Percentiles rank a stretch among this genome's conserved stretches.
phyloP scores from a whole-genome alignment of 2,113 vertebrate species.

The Halcyon senegalensis region DNA sequence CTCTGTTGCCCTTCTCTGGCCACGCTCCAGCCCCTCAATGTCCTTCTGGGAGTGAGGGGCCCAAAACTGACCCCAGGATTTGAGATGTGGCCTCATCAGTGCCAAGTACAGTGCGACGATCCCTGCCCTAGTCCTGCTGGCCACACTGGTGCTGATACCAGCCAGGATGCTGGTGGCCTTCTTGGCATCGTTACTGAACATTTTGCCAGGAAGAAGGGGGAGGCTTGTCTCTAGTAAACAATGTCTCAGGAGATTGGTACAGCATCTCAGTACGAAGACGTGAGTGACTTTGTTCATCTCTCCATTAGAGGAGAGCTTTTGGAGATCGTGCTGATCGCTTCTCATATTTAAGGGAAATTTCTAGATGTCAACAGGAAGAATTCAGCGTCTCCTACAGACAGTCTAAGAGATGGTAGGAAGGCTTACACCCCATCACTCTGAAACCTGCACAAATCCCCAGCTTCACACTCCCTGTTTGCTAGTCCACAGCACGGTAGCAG shows the following conservation, averaged over 20 bases:
- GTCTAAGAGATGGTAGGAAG: not conserved
- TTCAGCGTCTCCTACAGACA: not conserved
- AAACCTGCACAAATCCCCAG: not conserved
- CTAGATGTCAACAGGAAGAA: not conserved
- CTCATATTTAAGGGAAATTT: not conserved
- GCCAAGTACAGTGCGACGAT: not conserved
- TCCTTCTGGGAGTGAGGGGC: not conserved
- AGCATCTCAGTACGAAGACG: rapidly evolving
- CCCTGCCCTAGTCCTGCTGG: not conserved
- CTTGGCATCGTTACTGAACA: not conserved
- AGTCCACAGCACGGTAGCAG: not conserved
- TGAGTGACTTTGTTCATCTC: not conserved
- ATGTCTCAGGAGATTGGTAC: not conserved
- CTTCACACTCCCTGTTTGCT: not conserved
- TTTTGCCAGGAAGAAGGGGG: not conserved
- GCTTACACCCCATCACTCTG: not conserved
- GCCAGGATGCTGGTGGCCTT: no score
- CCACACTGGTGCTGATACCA: no score
- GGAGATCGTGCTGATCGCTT: not conserved
- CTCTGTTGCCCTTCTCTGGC: not conserved
- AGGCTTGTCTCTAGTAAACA: not conserved
- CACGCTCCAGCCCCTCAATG: not conserved
- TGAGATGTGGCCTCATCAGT: not conserved
- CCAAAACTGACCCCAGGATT: not conserved
- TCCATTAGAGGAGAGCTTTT: not conserved